Evolutionary conservation across 2,888 invertebrate species (phyloP), one percentile per base, ranked within the genome.

Genomic region (Abrostola tripartita): DNA sequence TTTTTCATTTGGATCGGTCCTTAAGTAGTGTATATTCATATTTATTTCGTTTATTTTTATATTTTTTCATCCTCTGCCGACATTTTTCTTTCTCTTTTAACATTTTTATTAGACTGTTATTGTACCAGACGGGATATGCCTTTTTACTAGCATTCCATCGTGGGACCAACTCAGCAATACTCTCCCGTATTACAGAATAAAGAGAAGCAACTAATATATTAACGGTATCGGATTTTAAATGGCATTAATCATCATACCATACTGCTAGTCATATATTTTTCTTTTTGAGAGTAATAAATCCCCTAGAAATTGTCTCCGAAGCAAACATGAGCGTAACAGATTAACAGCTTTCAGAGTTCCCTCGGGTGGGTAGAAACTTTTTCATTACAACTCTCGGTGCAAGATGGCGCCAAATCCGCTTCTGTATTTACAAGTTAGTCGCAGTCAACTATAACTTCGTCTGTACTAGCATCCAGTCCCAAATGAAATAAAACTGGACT

Each of bases 381-480:
- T 84, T 84, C 85, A 85, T 86, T 87, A 83, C 81, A 82, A 75
- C 74, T 78, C 76, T 63, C 54, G 47, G 24, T 52, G 56, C 66
- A 78, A 70, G 70, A 73, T 77, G 72, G 64, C 65, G 65, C 74
- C 52, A 65, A 72, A 76, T 74, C 63, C 74, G 65, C 71, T 77
- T 55, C 65, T 72, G 68, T 77, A 68, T 74, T 74, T 74, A 77
- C 74, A 74, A 76, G 68, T 77, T 71, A 59, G 66, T 76, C 60
- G 55, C 61, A 74, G 71, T 64, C 59, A 70, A 75, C 71, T 70
- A 70, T 73, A 76, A 74, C 68, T 76, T 74, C 14, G 65, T 76
- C 60, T 74, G 41, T 51, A 41, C 52, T 42, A 49, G 63, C 67
- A 62, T 53, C 59, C 49, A 68, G 72, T 79, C 70, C 35, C 61